These are phyloP conservation scores for Chrysopa pallens DNA, from an alignment of 1,140 invertebrate species.

Conservation along the genomic window DNA sequence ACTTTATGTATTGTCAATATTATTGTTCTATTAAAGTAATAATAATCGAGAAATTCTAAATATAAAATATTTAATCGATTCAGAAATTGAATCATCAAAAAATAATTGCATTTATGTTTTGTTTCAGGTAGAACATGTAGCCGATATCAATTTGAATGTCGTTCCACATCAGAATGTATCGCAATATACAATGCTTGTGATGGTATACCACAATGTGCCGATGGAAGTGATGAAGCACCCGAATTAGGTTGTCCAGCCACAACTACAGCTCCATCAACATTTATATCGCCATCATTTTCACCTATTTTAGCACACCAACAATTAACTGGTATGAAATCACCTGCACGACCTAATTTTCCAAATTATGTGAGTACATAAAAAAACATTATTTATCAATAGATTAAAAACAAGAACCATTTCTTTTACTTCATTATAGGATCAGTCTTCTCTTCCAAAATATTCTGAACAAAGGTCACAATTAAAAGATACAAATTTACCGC, in stretches of 20 bases:
- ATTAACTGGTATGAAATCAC: constrained; percentile 2
- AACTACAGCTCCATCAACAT: constrained; percentile 15
- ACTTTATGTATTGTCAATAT: too few relatives aligned
- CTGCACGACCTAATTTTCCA: neutral
- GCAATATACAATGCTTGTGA: constrained; percentile 92
- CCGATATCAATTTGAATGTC: constrained; percentile 74
- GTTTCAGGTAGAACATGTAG: constrained; percentile 34
- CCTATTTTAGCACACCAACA: constrained; percentile 6
- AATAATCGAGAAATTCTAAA: too few relatives aligned
- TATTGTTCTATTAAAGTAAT: too few relatives aligned
- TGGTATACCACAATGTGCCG: constrained; percentile 81
- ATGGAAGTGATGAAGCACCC: constrained; percentile 75
- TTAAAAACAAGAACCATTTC: too few relatives aligned
- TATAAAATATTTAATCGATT: too few relatives aligned
- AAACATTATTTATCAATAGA: too few relatives aligned
- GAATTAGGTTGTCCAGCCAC: constrained; percentile 54
- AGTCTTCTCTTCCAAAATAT: too few relatives aligned
- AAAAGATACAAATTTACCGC: too few relatives aligned
- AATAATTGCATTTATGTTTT: neutral
- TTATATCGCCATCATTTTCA: constrained; percentile 4
- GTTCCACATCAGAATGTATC: constrained; percentile 74
- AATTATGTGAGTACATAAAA: neutral
- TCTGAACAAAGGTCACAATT: too few relatives aligned
- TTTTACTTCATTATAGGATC: too few relatives aligned
- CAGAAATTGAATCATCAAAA: neutral